Conservation (phyloP, 2,797 vertebrate species). For the Xyrichtys novacula region DNA sequence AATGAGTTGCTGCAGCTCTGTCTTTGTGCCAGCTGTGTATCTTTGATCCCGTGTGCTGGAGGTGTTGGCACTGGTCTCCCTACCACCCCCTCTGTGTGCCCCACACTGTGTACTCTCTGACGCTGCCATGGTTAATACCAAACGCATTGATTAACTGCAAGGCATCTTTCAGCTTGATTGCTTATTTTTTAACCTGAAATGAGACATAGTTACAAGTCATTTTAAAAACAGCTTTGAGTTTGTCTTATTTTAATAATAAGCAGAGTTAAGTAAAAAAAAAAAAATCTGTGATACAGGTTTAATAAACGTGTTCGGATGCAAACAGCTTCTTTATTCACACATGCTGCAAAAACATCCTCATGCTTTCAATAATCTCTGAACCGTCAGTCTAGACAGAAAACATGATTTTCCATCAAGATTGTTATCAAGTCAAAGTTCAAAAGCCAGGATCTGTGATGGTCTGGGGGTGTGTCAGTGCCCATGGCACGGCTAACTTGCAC, state of each 20-base stretch:
- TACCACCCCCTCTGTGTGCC: constrained; percentile 73
- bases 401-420: too few species aligned
- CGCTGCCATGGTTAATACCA: constrained; percentile 38
- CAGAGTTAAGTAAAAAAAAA: constrained; percentile 25
- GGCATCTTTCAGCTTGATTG: constrained; percentile 35
- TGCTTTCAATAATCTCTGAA: neutral
- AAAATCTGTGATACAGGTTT: too few species aligned
- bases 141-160: constrained; percentile 50
- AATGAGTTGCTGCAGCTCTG: constrained; percentile 37
- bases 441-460: too few species aligned
- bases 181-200: constrained; percentile 13
- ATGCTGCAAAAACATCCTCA: neutral
- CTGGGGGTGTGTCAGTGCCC: too few species aligned
- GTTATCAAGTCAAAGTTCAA: too few species aligned
- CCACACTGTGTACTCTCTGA: constrained; percentile 58
- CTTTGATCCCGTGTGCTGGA: constrained; percentile 79
- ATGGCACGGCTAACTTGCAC: too few species aligned
- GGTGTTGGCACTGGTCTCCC: constrained; percentile 69
- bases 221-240: constrained; percentile 29
- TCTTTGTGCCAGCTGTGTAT: constrained; percentile 59
- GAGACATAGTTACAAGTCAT: constrained; percentile 15
- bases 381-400: neutral
- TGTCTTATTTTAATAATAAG: constrained; percentile 21
- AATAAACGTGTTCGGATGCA: neutral
- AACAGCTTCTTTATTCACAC: neutral